Evolutionary conservation across 2,113 vertebrate genomes (phyloP).

Genomic region (Desmodus rotundus): DNA sequence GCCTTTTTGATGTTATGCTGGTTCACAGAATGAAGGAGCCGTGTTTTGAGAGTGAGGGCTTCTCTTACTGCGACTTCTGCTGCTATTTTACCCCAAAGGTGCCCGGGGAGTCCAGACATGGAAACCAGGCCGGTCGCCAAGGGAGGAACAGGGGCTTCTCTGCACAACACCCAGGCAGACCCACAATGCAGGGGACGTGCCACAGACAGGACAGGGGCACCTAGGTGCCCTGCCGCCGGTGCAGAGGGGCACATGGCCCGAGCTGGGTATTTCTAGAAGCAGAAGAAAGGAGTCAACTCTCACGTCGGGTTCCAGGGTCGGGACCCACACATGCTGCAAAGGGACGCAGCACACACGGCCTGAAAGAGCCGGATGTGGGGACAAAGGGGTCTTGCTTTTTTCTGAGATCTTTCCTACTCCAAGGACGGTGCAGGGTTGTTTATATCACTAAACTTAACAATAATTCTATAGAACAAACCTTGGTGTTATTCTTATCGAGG

Average conservation of each 20-base stretch:
- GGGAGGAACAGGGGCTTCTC: too few relatives aligned
- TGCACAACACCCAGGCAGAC: too few relatives aligned
- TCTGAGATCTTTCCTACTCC: accelerated
- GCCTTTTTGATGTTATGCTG: too few relatives aligned
- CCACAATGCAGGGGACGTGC: too few relatives aligned
- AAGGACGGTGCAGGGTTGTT: not conserved
- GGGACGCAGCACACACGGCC: accelerated
- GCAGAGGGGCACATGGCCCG: not conserved
- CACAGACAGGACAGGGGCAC: too few relatives aligned
- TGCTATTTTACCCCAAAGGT: too few relatives aligned
- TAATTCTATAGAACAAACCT: not conserved
- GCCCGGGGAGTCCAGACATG: too few relatives aligned
- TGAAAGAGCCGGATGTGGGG: accelerated
- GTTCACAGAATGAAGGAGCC: too few relatives aligned
- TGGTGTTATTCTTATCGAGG: not conserved
- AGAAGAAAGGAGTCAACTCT: not conserved
- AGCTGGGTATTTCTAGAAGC: not conserved
- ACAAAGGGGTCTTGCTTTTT: too few relatives aligned
- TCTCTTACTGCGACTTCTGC: too few relatives aligned
- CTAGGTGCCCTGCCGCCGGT: accelerated
- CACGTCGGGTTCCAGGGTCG: accelerated
- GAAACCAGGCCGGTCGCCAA: too few relatives aligned
- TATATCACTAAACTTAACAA: not conserved
- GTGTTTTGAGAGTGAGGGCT: too few relatives aligned
- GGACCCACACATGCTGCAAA: accelerated